Base-by-base conservation (phyloP, 2,888 invertebrate genomes). In the Agrochola macilenta region DNA sequence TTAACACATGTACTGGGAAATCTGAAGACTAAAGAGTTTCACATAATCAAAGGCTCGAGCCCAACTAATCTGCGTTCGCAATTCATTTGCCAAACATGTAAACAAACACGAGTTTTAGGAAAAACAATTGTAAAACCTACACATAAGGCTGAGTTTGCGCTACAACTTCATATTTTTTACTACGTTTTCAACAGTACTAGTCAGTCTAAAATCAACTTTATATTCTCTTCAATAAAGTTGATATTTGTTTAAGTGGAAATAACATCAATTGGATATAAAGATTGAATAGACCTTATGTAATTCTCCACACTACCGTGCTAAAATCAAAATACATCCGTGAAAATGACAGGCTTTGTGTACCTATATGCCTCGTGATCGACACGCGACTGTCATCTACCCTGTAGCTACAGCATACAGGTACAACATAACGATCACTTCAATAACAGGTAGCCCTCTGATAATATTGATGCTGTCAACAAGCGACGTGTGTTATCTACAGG, bases 401-500 rank as follows among this genome's bases (percentile, higher is more conserved):
- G 35, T 70, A 63, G 26, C 17, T 23, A 11, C 14, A 49, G 20
- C 17, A 1, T 20, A 14, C 9, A 49, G 20, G 64, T 61, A 60
- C 26, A 60, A 66, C 49, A 43, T 70, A 74, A 79, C 54, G 64
- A 82, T 65, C 60, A 57, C 69, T 65, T 58, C 71, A 80, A 57
- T 76, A 64, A 57, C 84, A 86, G 69, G 75, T 86, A 74, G 78
- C 52, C 14, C 60, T 52, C 30, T 66, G 71, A 83, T 86, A 79
- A 79, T 61, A 79, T 83, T 74, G 83, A 84, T 86, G 35, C 76
- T 74, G 84, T 84, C 86, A 79, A 43, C 39, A 64, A 35, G 23
- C 49, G 61, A 63, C 63, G 49, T 52, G 46, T 75, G 74, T 82
- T 83, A 85, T 82, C 83, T 61, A 26, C 58, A 54, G 61, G 72